Conservation (phyloP, 2,113 vertebrate genomes). For the Astur gentilis region DNA sequence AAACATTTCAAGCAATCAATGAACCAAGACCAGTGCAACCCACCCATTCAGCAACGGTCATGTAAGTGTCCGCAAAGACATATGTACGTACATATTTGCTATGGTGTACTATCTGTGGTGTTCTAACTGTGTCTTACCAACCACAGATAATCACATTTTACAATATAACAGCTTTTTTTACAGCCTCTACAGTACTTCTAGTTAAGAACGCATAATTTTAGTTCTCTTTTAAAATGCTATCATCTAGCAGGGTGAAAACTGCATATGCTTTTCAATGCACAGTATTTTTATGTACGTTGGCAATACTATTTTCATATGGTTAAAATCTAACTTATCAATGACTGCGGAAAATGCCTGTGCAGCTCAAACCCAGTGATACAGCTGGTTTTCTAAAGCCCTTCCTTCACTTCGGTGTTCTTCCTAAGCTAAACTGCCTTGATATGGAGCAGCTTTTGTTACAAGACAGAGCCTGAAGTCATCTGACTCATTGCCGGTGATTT, state of each 20-base stretch:
- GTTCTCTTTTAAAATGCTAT: background rate
- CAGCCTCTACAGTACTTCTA: background rate
- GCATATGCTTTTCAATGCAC: background rate
- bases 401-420: background rate
- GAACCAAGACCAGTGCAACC: background rate
- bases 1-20: slow-evolving; percentile 19
- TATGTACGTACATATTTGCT: background rate
- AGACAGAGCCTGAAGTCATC: background rate
- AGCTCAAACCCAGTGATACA: background rate
- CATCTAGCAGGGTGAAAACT: background rate
- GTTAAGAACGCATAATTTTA: background rate
- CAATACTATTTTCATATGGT: background rate
- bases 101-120: background rate
- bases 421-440: background rate
- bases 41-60: background rate
- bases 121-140: background rate
- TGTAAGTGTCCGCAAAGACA: background rate
- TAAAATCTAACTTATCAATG: background rate
- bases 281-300: background rate
- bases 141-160: background rate
- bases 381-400: background rate
- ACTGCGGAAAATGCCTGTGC: background rate
- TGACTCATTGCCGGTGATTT: background rate
- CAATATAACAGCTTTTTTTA: background rate
- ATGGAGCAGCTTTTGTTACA: background rate